Conservation (phyloP, 2,113 vertebrate species). For the Holacanthus passer region DNA sequence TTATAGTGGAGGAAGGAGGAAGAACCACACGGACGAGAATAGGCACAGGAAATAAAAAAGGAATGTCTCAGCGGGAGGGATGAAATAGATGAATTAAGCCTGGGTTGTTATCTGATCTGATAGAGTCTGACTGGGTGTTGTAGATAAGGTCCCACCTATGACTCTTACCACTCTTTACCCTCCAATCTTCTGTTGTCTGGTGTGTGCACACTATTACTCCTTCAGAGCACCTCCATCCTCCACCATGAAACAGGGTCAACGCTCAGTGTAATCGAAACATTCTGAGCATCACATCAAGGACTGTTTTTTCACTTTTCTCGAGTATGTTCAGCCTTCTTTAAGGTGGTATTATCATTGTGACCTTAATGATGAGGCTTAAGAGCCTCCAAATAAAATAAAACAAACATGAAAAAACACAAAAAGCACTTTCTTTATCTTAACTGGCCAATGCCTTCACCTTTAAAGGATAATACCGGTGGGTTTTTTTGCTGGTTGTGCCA, state of each 20-base stretch:
- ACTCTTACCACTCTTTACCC: slow-evolving; percentile 12
- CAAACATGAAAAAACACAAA: slow-evolving; percentile 9
- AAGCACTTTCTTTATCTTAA: slow-evolving; percentile 62
- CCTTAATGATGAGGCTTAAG: background rate
- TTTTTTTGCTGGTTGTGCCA: slow-evolving; percentile 41
- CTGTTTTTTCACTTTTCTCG: slow-evolving; percentile 5
- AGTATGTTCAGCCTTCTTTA: slow-evolving; percentile 11
- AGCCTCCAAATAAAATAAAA: background rate
- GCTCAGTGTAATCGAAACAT: background rate
- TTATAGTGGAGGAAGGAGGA: slow-evolving; percentile 80
- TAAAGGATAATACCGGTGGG: slow-evolving; percentile 10
- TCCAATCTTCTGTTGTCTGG: slow-evolving; percentile 34
- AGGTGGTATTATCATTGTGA: slow-evolving; percentile 22
- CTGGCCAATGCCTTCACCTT: slow-evolving; percentile 36
- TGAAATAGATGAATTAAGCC: slow-evolving; percentile 5
- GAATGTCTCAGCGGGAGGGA: background rate
- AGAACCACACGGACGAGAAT: background rate
- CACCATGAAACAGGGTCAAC: slow-evolving; percentile 20
- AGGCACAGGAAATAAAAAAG: background rate
- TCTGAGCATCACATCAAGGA: background rate
- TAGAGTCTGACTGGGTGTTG: background rate
- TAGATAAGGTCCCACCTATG: background rate
- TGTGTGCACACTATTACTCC: slow-evolving; percentile 12
- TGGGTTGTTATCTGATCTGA: slow-evolving; percentile 17
- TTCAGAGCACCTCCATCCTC: slow-evolving; percentile 26